Evolutionary conservation across 2,888 invertebrate genomes (phyloP), one percentile per base, ranked within the genome.

Genomic region (Cantharis flavilabris): DNA sequence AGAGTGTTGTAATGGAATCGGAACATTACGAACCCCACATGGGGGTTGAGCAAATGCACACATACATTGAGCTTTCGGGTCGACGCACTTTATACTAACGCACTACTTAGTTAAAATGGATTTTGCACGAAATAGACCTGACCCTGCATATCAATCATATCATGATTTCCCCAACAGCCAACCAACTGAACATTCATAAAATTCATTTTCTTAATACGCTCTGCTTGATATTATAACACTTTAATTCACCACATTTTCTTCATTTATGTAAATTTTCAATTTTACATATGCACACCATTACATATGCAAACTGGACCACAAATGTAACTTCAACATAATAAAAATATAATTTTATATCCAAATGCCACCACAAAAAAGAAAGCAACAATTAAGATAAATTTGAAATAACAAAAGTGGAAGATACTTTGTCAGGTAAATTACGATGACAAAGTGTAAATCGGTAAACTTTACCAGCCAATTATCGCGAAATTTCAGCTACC

Each of bases 1-100:
- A 79, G 80, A 81, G 76, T 76, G 80, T 82, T 82, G 82, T 85
- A 84, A 85, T 85, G 85, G 85, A 86, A 85, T 84, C 83, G 80
- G 79, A 82, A 82, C 84, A 84, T 85, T 85, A 84, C 82, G 77
- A 79, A 80, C 82, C 79, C 77, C 73, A 81, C 82, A 80, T 81
- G 83, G 84, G 84, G 84, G 83, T 83, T 80, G 69, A 71, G 77
- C 74, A 81, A 80, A 81, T 81, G 81, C 79, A 81, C 76, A 80
- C 76, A 72, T 72, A 76, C 73, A 73, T 73, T 64, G 67, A 70
- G 67, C 75, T 76, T 73, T 65, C 65, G 62, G 78, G 73, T 76
- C 73, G 67, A 65, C 73, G 71, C 72, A 72, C 76, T 75, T 69
- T 77, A 77, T 74, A 30, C 77, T 71, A 71, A 74, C 73, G 65